phyloP scores from a whole-genome alignment of 2,113 vertebrate species.

The Fulica atra region DNA sequence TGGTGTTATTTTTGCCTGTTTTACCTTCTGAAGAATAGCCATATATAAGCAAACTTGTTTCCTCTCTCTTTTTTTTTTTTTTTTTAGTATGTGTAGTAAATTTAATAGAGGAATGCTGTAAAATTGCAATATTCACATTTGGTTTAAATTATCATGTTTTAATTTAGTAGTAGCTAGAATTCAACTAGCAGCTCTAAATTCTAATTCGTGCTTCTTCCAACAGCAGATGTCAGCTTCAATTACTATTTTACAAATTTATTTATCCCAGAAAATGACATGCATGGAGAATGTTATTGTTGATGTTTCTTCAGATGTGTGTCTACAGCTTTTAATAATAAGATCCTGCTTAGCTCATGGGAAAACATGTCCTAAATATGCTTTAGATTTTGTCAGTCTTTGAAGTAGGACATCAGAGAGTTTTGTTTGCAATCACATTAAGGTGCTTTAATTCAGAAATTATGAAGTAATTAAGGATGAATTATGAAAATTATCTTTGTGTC shows the following conservation, averaged over 20 bases:
- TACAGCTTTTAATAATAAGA: not conserved
- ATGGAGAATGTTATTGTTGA: not conserved
- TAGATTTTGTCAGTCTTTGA: constrained; percentile 12
- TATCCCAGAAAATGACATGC: constrained; percentile 12
- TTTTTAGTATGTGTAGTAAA: not conserved
- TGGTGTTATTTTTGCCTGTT: not conserved
- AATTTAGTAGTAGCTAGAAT: not conserved
- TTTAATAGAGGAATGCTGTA: not conserved
- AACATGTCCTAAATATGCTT: not conserved
- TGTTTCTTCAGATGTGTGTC: constrained; percentile 1
- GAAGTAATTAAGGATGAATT: constrained; percentile 32
- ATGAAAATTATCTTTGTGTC: constrained; percentile 23
- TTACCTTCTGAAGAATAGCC: not conserved
- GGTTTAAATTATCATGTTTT: not conserved
- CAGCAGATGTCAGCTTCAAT: constrained; percentile 33
- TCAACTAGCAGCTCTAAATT: not conserved
- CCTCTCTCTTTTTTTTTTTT: not conserved
- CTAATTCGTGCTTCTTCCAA: not conserved
- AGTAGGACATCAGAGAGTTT: not conserved
- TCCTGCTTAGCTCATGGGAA: not conserved
- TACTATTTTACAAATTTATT: constrained; percentile 33
- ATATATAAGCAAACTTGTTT: not conserved
- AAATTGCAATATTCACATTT: not conserved
- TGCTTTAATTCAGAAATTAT: constrained; percentile 7
- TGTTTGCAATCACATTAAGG: constrained; percentile 43